These are phyloP conservation scores for Dasypolia templi DNA, from an alignment of 2,888 invertebrate genomes.

Conservation along the genomic window DNA sequence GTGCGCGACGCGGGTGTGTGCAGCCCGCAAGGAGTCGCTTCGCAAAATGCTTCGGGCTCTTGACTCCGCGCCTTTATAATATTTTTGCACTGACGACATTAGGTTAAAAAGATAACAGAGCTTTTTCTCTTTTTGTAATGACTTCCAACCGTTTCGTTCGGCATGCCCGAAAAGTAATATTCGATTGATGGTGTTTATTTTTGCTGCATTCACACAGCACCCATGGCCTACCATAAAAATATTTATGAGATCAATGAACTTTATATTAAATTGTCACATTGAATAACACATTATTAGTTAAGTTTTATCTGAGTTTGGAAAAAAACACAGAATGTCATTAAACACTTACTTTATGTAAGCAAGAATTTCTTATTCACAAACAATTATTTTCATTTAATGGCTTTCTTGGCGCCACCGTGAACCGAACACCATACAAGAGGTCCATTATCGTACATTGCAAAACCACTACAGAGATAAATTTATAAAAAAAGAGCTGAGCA, in stretches of 20 bases:
- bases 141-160: conserved; percentile 81
- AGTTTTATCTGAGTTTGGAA: not conserved
- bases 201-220: conserved; percentile 72
- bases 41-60: conserved; percentile 86
- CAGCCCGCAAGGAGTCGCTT: conserved; percentile 86
- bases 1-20: conserved; percentile 83
- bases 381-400: not conserved
- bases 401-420: conserved; percentile 7
- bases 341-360: conserved; percentile 4
- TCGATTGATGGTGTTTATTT: conserved; percentile 78
- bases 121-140: conserved; percentile 88
- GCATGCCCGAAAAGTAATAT: conserved; percentile 74
- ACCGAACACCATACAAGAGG: not conserved
- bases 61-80: conserved; percentile 87
- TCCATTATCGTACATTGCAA: conserved; percentile 9
- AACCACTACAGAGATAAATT: conserved; percentile 7
- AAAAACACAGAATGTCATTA: not conserved
- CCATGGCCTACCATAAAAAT: conserved; percentile 56
- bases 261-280: conserved; percentile 11
- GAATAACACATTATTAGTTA: not conserved
- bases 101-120: conserved; percentile 87
- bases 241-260: conserved; percentile 78
- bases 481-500: not conserved
- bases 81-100: conserved; percentile 86
- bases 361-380: conserved; percentile 4